Base-by-base conservation (phyloP, 2,888 invertebrate species). In the Troides oblongomaculatus region DNA sequence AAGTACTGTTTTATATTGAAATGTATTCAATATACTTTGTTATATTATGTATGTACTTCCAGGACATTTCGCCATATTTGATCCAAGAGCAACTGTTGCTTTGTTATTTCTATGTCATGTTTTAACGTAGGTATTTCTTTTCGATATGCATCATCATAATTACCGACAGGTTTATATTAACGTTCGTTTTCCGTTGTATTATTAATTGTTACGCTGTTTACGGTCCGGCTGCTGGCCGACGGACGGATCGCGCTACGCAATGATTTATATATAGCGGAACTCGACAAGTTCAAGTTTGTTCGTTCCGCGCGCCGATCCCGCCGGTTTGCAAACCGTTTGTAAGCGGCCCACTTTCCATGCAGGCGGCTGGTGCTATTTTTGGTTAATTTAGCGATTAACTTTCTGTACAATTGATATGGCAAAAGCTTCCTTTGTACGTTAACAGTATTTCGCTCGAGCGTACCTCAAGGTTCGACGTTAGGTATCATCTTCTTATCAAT, bases 271-370 rank as follows among this genome's bases (percentile, higher is more conserved):
- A 84, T 86, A 84, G 84, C 79, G 74, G 75, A 78, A 78, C 80
- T 77, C 77, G 77, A 78, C 84, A 89, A 89, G 88, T 87, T 89
- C 88, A 89, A 87, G 86, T 84, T 86, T 82, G 79, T 84, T 82
- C 78, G 78, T 74, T 81, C 70, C 71, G 74, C 57, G 68, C 73
- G 74, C 74, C 78, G 76, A 77, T 80, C 30, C 30, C 59, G 59
- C 56, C 64, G 72, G 67, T 64, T 69, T 62, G 66, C 46, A 12
- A 69, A 56, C 71, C 30, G 58, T 18, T 68, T 36, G 63, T 36
- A 69, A 56, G 70, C 30, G 58, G 23, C 63, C 50, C 68, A 59
- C 10, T 63, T 36, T 62, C 43, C 21, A 57, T 68, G 23, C 50
- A 12, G 18, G 10, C 64, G 25, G 30, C 18, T 23, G 30, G 30